Evolutionary conservation across 2,113 vertebrate genomes (phyloP).

Genomic region (Pycnonotus jocosus): DNA sequence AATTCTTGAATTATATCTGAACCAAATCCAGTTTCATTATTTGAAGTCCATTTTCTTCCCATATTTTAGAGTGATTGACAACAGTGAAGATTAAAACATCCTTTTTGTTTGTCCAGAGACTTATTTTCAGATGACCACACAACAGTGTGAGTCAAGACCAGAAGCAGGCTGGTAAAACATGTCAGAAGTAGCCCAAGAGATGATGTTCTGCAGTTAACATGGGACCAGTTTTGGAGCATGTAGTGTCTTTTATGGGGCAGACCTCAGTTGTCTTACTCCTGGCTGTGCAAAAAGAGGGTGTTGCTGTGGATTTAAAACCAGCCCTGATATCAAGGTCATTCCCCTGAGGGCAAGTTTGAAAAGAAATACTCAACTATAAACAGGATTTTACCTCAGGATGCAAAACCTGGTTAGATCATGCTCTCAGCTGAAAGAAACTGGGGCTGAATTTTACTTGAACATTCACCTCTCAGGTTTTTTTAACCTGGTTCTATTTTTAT

Average conservation of each 20-base stretch:
- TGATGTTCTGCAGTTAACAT: neutral
- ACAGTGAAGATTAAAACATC: neutral
- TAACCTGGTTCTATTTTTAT: neutral
- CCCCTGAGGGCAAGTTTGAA: neutral
- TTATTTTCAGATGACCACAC: neutral
- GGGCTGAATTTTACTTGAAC: neutral
- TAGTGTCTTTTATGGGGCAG: neutral
- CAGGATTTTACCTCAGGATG: neutral
- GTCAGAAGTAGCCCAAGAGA: neutral
- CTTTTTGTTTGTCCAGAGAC: neutral
- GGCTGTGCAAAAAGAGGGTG: neutral
- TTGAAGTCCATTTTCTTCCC: neutral
- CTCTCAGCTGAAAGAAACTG: neutral
- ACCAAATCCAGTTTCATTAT: neutral
- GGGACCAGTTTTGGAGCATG: neutral
- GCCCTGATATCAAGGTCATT: neutral
- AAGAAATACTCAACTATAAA: neutral
- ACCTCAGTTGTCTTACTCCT: neutral
- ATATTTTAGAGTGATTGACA: neutral
- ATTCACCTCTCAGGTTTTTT: neutral
- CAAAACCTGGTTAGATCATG: neutral
- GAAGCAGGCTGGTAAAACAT: neutral
- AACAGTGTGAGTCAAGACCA: neutral
- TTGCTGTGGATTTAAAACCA: neutral
- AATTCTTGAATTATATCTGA: neutral